Percentiles rank a stretch among this genome's conserved stretches.
Conservation (phyloP, 2,888 invertebrate genomes). For the Drosophila birchii region DNA sequence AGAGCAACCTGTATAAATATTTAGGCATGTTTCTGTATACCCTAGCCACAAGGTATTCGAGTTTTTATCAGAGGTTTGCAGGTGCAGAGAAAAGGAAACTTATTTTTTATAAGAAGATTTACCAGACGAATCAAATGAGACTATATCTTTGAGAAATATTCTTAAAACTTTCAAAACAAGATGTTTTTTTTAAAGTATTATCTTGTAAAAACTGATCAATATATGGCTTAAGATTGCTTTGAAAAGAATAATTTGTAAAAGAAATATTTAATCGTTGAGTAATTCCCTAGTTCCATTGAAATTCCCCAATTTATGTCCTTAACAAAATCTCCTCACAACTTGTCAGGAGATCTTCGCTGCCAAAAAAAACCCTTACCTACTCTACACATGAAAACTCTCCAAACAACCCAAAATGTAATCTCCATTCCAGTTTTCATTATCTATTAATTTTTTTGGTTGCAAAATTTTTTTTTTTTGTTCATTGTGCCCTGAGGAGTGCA, state of each 20-base stretch:
- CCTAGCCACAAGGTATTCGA: background rate
- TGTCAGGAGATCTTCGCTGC: background rate
- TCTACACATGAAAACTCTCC: background rate
- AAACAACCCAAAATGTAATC: slow-evolving; percentile 28
- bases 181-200: too few species aligned
- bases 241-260: background rate
- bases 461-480: slow-evolving; percentile 13
- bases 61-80: background rate
- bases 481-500: background rate
- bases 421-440: slow-evolving; percentile 40
- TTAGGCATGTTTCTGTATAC: slow-evolving; percentile 7
- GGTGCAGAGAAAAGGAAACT: background rate
- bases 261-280: background rate
- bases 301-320: background rate
- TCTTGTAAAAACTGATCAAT: too few species aligned
- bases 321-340: slow-evolving; percentile 8
- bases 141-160: background rate
- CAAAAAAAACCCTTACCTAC: background rate
- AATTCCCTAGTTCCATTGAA: background rate
- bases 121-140: background rate
- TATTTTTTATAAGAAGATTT: background rate
- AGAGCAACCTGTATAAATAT: slow-evolving; percentile 14
- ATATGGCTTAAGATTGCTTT: too few species aligned
- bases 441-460: slow-evolving; percentile 25
- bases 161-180: background rate